phyloP scores from a whole-genome alignment of 2,797 vertebrate genomes.

The Lepus oiostolus region DNA sequence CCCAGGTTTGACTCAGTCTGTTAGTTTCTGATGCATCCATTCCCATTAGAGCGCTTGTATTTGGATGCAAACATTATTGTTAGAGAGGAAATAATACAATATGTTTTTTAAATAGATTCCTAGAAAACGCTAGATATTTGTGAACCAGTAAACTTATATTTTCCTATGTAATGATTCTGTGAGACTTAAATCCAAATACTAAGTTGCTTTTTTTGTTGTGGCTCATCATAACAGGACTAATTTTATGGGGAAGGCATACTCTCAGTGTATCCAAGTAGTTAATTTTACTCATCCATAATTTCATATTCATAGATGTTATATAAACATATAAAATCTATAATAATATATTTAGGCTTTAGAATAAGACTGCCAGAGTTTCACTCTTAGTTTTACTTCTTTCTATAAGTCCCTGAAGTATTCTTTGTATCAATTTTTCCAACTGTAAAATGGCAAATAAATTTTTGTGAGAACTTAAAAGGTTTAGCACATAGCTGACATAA shows the following conservation, averaged over 20 bases:
- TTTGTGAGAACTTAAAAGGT: not conserved
- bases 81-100: conserved; percentile 17
- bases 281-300: conserved; percentile 17
- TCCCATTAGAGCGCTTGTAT: conserved; percentile 25
- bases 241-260: not conserved
- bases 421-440: not conserved
- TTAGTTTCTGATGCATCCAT: conserved; percentile 53
- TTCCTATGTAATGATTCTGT: not conserved
- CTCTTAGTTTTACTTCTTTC: not conserved
- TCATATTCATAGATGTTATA: not conserved
- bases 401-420: not conserved
- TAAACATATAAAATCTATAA: not conserved
- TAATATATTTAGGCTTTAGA: not conserved
- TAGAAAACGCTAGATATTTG: conserved; percentile 1
- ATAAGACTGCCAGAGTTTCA: not conserved
- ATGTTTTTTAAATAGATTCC: conserved; percentile 10
- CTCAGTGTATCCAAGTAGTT: not conserved
- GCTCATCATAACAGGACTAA: not conserved
- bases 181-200: not conserved
- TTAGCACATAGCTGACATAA: not conserved
- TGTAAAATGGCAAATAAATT: not conserved
- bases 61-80: conserved; percentile 16
- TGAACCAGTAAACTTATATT: conserved; percentile 59
- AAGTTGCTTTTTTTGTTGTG: not conserved
- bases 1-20: conserved; percentile 52